Conservation (phyloP, 1,140 invertebrate genomes). For the Magallana gigas region DNA sequence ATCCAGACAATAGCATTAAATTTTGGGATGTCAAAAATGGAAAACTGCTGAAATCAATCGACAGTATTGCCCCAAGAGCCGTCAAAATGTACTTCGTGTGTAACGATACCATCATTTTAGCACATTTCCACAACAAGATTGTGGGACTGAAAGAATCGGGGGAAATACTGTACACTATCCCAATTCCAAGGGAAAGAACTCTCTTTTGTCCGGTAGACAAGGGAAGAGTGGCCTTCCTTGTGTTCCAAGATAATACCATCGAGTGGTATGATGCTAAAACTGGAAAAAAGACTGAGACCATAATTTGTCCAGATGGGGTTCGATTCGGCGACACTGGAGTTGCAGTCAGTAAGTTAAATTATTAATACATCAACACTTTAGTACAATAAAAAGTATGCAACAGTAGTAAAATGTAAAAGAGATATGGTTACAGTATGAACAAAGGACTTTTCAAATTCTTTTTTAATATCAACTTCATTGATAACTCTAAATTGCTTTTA, state of each 20-base stretch:
- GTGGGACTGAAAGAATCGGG: constrained; percentile 4
- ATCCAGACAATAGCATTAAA: constrained; percentile 24
- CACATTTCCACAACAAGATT: not conserved
- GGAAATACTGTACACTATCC: not conserved
- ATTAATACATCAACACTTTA: not conserved
- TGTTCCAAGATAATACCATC: constrained; percentile 23
- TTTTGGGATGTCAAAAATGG: constrained; percentile 39
- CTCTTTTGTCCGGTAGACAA: not conserved
- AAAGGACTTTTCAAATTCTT: too few relatives aligned
- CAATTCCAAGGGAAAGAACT: not conserved
- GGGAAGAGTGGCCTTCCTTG: not conserved
- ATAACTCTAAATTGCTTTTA: too few relatives aligned
- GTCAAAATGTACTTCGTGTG: not conserved
- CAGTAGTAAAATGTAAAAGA: too few relatives aligned
- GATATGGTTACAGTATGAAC: too few relatives aligned
- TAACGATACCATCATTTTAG: constrained; percentile 11
- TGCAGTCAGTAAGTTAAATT: not conserved
- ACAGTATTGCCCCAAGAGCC: not conserved
- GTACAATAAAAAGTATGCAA: too few relatives aligned
- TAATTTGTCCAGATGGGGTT: not conserved
- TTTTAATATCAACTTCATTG: too few relatives aligned
- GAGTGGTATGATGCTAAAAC: constrained; percentile 17
- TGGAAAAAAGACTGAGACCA: not conserved
- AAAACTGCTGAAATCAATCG: constrained; percentile 28
- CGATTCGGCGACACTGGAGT: not conserved